Percentiles rank a stretch among this genome's conserved stretches.
phyloP scores from a whole-genome alignment of 1,140 invertebrate species.

The Diorhabda sublineata region DNA sequence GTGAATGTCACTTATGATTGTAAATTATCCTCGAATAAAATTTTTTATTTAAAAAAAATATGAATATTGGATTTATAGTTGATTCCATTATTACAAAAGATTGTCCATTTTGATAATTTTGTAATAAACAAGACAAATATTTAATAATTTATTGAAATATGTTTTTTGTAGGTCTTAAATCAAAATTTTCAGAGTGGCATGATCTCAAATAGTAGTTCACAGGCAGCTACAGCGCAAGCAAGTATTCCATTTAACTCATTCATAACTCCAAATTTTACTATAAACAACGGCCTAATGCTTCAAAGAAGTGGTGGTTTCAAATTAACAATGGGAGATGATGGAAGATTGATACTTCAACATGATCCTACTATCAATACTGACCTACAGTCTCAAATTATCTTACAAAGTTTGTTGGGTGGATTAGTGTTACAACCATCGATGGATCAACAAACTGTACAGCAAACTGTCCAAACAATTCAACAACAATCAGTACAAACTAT shows the following conservation, averaged over 20 bases:
- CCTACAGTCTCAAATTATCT: slow-evolving; percentile 44
- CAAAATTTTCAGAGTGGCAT: slow-evolving; percentile 39
- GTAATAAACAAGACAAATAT: not conserved
- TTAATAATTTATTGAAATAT: not conserved
- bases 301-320: slow-evolving; percentile 44
- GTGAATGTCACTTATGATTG: no score
- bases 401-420: slow-evolving; percentile 44
- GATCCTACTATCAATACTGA: slow-evolving; percentile 45
- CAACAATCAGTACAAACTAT: slow-evolving; percentile 47
- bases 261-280: slow-evolving; percentile 45
- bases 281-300: slow-evolving; percentile 45
- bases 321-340: slow-evolving; percentile 45
- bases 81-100: no score
- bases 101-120: no score
- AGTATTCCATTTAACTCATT: slow-evolving; percentile 40
- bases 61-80: no score
- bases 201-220: slow-evolving; percentile 37
- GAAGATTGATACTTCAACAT: slow-evolving; percentile 44
- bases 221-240: slow-evolving; percentile 31
- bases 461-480: slow-evolving; percentile 47
- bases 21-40: no score
- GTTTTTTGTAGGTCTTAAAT: slow-evolving; percentile 25
- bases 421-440: slow-evolving; percentile 44
- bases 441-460: slow-evolving; percentile 45
- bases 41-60: no score